Conservation (phyloP, 2,888 invertebrate genomes). For the Stenolophus ochropezus region DNA sequence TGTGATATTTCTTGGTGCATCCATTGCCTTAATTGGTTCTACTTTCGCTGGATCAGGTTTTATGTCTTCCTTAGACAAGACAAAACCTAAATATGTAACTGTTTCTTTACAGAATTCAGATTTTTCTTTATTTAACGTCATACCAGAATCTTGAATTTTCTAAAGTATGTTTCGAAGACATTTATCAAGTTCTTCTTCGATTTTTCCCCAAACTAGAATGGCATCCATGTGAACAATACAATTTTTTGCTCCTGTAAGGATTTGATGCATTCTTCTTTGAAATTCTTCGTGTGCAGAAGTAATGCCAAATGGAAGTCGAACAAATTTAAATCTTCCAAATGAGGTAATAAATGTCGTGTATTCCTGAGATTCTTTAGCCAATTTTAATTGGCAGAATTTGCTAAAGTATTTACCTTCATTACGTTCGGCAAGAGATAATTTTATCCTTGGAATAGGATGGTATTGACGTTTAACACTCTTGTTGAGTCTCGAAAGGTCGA, state of each 20-base stretch:
- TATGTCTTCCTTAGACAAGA: not conserved
- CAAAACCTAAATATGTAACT: not conserved
- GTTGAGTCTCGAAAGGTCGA: not conserved
- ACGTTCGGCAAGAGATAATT: conserved; percentile 11
- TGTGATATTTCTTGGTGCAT: not conserved
- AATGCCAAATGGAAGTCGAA: not conserved
- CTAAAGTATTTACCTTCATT: not conserved
- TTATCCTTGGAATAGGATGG: not conserved
- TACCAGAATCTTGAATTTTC: not conserved
- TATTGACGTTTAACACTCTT: conserved; percentile 9
- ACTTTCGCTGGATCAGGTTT: not conserved
- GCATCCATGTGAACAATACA: not conserved
- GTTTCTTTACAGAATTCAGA: not conserved
- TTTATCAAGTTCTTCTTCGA: not conserved
- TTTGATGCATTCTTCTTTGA: not conserved
- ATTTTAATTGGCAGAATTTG: not conserved
- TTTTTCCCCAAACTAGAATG: not conserved
- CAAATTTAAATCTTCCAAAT: not conserved
- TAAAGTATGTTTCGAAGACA: not conserved
- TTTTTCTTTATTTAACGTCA: not conserved
- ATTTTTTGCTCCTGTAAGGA: not conserved
- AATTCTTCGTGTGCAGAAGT: not conserved
- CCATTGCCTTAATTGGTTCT: not conserved
- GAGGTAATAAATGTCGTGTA: not conserved
- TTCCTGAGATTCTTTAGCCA: not conserved